phyloP scores from a whole-genome alignment of 2,888 invertebrate genomes.

The Steinernema hermaphroditum region DNA sequence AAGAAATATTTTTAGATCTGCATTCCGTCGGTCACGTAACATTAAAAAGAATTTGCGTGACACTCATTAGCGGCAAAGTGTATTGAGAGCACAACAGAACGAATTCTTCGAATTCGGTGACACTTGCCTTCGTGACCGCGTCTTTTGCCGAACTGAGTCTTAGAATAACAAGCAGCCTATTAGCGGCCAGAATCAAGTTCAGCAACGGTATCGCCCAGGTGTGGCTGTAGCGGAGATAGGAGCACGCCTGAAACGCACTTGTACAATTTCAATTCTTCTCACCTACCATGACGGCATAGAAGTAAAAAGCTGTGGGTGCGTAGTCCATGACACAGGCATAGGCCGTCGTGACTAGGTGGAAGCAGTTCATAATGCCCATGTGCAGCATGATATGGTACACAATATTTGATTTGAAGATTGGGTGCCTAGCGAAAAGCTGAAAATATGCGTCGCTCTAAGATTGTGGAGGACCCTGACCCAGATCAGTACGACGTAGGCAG shows the following conservation, averaged over 20 bases:
- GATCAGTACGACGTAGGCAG: background rate
- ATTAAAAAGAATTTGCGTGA: too few species aligned
- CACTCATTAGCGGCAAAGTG: too few species aligned
- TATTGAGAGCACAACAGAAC: too few species aligned
- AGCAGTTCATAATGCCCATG: conserved; percentile 4
- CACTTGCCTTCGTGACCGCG: background rate
- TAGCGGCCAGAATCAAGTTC: background rate
- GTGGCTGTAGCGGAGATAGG: conserved; percentile 1
- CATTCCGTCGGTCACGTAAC: too few species aligned
- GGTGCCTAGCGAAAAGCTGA: background rate
- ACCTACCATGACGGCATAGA: background rate
- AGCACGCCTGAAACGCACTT: background rate
- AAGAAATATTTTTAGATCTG: too few species aligned
- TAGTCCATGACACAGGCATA: conserved; percentile 5
- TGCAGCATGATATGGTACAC: background rate
- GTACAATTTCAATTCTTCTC: background rate
- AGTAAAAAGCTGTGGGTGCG: background rate
- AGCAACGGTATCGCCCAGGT: background rate
- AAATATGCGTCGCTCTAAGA: background rate
- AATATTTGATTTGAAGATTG: background rate
- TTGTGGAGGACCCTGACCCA: background rate
- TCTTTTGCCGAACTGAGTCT: background rate
- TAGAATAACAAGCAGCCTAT: background rate
- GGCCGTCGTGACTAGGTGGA: background rate
- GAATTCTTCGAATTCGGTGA: too few species aligned